Evolutionary conservation across 1,140 invertebrate species (phyloP), one percentile per base, ranked within the genome.

Genomic region (Lordiphosa mommai): DNA sequence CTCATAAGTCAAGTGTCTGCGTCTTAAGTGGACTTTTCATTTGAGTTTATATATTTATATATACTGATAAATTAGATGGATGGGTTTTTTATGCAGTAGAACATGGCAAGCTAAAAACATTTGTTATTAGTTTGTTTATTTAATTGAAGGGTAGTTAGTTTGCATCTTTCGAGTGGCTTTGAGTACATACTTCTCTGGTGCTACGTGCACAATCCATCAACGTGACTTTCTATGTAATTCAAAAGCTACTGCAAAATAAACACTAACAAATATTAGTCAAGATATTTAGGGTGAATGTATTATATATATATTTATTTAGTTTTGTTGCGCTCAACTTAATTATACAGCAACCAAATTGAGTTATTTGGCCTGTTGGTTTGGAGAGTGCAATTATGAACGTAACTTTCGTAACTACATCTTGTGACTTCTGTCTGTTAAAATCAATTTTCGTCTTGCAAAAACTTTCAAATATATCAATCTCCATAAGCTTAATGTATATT

Each of bases 11-110:
- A 77, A 79, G 73, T 79, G 74, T 61, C 59, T 43, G 30, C 36
- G 57, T 58, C 52, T 79, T 65, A 80, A 79, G 69, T 69, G 74
- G 61, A 43, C 60, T 73, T 66, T 43, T 57, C 61, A 49, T 57
- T 79, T 58, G 69, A 61, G 57, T 68, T 71, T 76, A 61, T 77
- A 77, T 27, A 12, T 77, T n/a, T n/a, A 60, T 69, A 73, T 55
- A 65, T 61, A 29, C 48, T 52, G 74, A 79, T 70, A 73, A 79
- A 70, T 73, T 44, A 52, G 74, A 79, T 80, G 64, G 70, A 79
- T 80, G 74, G 64, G 37, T 1, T 6, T 43, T 43, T 20, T 17
- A 10, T 27, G 10, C 13, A 27, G 38, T 41, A 23, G 27, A 40
- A 46, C 17, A 40, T 27, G 41, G 32, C 10, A 53, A 56, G 20